Base-by-base conservation (phyloP, 2,888 invertebrate species). In the Spicauda simplicius region DNA sequence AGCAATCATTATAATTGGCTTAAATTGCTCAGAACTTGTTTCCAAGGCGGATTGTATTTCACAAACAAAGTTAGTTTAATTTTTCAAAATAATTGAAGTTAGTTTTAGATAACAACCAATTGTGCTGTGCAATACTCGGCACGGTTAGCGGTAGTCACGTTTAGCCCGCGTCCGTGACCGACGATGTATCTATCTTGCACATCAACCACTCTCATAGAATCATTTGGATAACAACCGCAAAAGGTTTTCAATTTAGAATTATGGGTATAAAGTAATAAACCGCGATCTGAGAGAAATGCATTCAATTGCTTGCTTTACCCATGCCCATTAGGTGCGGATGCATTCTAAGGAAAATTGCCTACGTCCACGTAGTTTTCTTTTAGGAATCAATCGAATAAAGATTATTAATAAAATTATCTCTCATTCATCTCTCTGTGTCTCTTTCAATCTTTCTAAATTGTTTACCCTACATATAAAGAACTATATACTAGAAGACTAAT, bases 71-170 rank as follows among this genome's bases (percentile, higher is more conserved):
- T n/a, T 30, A 54, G 25, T 65, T 65, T 16, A 19, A 45, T 59
- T 54, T 65, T 65, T 59, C 41, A 58, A 45, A 54, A 54, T 65
- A 65, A 59, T 58, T 59, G 45, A 53, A 59, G 58, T 59, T 53
- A 48, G 18, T 20, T 59, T 65, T 54, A 65, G 65, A 65, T 59
- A 58, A 59, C 53, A 30, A 18, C 45, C 59, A 59, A 59, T 65
- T 65, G 53, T 45, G 45, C 41, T 53, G 65, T 65, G 59, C 65
- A 65, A 66, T 59, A 54, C 59, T 48, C 54, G 65, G 59, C 59
- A 65, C 59, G 65, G 60, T 60, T 60, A 55, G 59, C 55, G 58
- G 69, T 62, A 68, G 68, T 70, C 71, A 70, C 64, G 69, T 69
- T 71, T 25, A 45, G 68, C n/a, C 25, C 52, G 56, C 45, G 67